Base-by-base conservation (phyloP, 2,888 invertebrate genomes). In the Hetaerina titia region DNA sequence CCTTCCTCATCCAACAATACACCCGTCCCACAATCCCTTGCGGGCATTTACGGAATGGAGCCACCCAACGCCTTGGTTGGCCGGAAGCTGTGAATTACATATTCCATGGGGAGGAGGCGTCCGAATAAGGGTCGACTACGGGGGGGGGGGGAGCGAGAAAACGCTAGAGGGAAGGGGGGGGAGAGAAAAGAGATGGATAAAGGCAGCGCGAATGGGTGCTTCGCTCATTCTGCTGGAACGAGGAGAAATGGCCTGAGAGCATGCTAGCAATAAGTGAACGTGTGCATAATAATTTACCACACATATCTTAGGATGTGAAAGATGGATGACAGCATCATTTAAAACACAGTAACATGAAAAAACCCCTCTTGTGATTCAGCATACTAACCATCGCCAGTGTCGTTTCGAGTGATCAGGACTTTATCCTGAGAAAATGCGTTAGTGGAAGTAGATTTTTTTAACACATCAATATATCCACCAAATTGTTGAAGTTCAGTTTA, bases 11-110 rank as follows among this genome's bases (percentile, higher is more conserved):
- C 87, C 87, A 87, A 87, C 87, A 25, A 87, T 25, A 6, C 56
- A 7, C 88, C 88, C 31, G 15, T 22, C 56, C 57, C 56, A 89
- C 89, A 89, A 89, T 89, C 89, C 89, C 89, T 89, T 89, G 58
- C 45, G 89, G 89, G 89, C 89, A 89, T 57, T 89, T 89, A 89
- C 89, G 89, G 89, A 58, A 89, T 89, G 89, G 89, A 89, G 89
- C 89, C 89, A 11, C 57, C 89, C 15, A 89, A 89, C 89, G 89
- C 89, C 89, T 89, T 89, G 58, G 89, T n/a, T 22, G 89, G 89
- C 89, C 89, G 89, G 89, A 89, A 89, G 89, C 89, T 89, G 89
- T 58, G 89, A 89, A 89, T 89, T 89, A 89, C 57, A 89, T 89
- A 89, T 89, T 89, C 89, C 89, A 89, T 89, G 45, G 89, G 89